Evolutionary conservation across 2,888 invertebrate species (phyloP), one percentile per base, ranked within the genome.

Genomic region (Andrena trimmerana): DNA sequence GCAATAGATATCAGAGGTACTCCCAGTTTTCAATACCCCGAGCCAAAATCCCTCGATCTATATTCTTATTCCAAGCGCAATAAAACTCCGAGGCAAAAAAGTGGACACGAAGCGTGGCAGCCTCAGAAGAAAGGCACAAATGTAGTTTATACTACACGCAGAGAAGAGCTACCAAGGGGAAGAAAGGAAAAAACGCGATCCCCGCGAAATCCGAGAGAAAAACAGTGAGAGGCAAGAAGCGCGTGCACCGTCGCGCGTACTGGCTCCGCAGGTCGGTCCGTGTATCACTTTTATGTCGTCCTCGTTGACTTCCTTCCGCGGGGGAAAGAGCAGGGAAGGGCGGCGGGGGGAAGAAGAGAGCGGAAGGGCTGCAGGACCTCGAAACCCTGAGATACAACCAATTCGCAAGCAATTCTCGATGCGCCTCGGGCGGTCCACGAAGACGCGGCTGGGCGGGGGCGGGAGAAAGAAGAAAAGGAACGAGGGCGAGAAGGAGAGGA

Each of bases 381-480:
- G 89, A 90, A 83, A 87, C 80, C 88, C 86, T 87, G 89, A 90
- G 92, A 92, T 91, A 92, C 90, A 90, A 91, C 89, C 93, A 92
- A 93, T 91, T 90, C 93, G 90, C 91, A 89, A 92, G 92, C 93
- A 93, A 93, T 93, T 93, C 92, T 86, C 88, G 86, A 74, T 54
- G 68, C 88, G 92, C 93, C 91, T 85, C 89, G 83, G 92, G 92
- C 92, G 90, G 88, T 89, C 88, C 83, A 73, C 76, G 77, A 84
- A 83, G 83, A 83, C 71, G 79, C 62, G 72, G 27, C 24, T 31
- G 31, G 59, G 6, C 48, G 13, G 42, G 42, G 65, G 62, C 57
- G 74, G 67, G 71, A 72, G 83, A 78, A 74, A 81, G 83, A 73
- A 52, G 60, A 42, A 63, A 79, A 79, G 74, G 66, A 76, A 42